Conservation (phyloP, 2,888 invertebrate genomes). For the Cerastoderma edule region DNA sequence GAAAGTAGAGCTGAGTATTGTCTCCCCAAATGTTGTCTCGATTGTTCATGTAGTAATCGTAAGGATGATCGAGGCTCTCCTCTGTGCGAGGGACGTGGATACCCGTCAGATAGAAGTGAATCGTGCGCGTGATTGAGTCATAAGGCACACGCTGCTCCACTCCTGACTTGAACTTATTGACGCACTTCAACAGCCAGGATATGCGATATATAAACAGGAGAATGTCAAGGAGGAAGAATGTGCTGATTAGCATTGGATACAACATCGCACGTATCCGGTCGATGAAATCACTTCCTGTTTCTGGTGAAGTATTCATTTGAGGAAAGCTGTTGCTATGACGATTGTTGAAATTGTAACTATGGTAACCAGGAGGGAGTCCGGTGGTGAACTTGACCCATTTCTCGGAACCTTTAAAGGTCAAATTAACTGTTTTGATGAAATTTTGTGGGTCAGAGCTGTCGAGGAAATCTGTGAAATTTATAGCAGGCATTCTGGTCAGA, state of each 20-base stretch:
- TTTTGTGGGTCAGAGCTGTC: constrained; percentile 13
- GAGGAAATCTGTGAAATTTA: constrained; percentile 41
- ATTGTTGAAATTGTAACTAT: constrained; percentile 23
- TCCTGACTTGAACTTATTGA: constrained; percentile 67
- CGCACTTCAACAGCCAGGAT: constrained; percentile 70
- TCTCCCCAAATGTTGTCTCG: constrained; percentile 68
- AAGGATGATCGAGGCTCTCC: constrained; percentile 66
- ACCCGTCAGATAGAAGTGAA: constrained; percentile 75
- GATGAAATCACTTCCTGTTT: constrained; percentile 12
- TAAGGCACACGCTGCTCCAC: constrained; percentile 74
- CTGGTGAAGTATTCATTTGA: neutral
- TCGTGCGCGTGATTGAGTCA: constrained; percentile 72
- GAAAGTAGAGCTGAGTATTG: constrained; percentile 68
- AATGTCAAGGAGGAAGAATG: constrained; percentile 73
- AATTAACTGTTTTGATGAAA: constrained; percentile 10
- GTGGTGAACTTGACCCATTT: constrained; percentile 48
- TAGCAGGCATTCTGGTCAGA: constrained; percentile 43
- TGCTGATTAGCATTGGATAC: constrained; percentile 69
- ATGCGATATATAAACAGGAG: constrained; percentile 73
- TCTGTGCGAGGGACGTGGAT: constrained; percentile 63
- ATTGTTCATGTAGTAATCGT: constrained; percentile 67
- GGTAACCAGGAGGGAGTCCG: constrained; percentile 27
- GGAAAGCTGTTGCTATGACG: constrained; percentile 1
- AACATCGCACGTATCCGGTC: constrained; percentile 57
- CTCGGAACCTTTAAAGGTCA: constrained; percentile 23